Base-by-base conservation (phyloP, 2,888 invertebrate genomes). In the Diarsia mendica region DNA sequence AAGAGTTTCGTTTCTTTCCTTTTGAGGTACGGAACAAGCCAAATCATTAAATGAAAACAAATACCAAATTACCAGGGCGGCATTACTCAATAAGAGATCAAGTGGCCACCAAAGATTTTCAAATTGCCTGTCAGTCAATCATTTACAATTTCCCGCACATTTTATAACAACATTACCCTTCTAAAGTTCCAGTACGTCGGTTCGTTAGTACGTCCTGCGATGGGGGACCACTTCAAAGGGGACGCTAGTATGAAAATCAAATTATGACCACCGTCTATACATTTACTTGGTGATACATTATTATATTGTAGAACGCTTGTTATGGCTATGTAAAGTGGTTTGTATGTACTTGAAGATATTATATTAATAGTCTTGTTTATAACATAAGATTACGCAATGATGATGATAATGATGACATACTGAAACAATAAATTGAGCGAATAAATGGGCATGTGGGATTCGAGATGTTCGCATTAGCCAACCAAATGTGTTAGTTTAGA, bases 211-310 rank as follows among this genome's bases (percentile, higher is more conserved):
- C 23, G 55, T 79, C 39, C 84, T 75, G 53, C 67, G 67, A 75
- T 73, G 77, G 75, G 55, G 48, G 68, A 76, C 76, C 74, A 81
- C 85, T 84, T 82, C 77, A 80, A 82, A 88, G 76, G 64, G 61
- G 60, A 63, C 87, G 88, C 88, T 89, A 88, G 86, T 89, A 90
- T 90, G 89, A 89, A 91, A 92, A 92, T 92, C 85, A 82, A 92
- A 87, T 92, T 92, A 91, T 77, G 78, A 67, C 69, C 69, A 78
- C 74, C 86, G 86, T 81, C 84, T 81, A 83, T 80, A 87, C 87
- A 88, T 88, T 89, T 87, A 88, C 87, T 88, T 82, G 46, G 77
- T 78, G 86, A 84, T 82, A 83, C 87, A 89, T 84, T 75, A 88
- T 86, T 86, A 88, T 87, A 85, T 83, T 84, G 85, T 64, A 46